Evolutionary conservation across 2,797 vertebrate species (phyloP).

Genomic region (Nyctibius grandis): DNA sequence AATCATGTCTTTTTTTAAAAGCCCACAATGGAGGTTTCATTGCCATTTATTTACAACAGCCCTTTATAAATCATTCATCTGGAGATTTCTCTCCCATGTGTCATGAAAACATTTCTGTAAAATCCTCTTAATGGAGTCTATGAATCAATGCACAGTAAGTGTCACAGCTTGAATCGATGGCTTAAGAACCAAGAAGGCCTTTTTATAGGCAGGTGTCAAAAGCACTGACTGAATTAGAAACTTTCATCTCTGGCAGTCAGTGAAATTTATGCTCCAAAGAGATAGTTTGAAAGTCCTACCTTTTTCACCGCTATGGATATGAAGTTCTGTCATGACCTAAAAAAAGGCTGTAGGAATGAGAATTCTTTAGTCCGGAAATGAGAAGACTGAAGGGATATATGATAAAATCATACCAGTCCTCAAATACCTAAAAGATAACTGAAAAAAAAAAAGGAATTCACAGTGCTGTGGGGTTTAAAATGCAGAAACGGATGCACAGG

Average conservation of each 20-base stretch:
- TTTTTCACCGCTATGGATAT: not conserved
- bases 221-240: constrained; percentile 24
- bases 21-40: not conserved
- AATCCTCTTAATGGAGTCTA: constrained; percentile 10
- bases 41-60: not conserved
- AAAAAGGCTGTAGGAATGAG: not conserved
- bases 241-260: not conserved
- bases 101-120: constrained; percentile 3
- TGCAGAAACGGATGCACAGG: not conserved
- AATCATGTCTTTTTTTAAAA: not conserved
- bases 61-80: not conserved
- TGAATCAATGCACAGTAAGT: constrained; percentile 7
- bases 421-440: not conserved
- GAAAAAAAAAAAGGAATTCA: not conserved
- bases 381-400: not conserved
- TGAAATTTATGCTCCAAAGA: constrained; percentile 10
- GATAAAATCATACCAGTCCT: not conserved
- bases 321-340: not conserved
- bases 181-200: not conserved
- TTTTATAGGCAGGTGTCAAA: constrained; percentile 30
- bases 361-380: not conserved
- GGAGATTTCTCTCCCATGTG: not conserved
- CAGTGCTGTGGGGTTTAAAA: not conserved
- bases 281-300: not conserved
- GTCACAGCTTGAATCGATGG: not conserved